A percentile compares a stretch with the other conserved stretches of the same genome.
Conservation (phyloP, 1,140 invertebrate species). For the Leptinotarsa undecemlineata region DNA sequence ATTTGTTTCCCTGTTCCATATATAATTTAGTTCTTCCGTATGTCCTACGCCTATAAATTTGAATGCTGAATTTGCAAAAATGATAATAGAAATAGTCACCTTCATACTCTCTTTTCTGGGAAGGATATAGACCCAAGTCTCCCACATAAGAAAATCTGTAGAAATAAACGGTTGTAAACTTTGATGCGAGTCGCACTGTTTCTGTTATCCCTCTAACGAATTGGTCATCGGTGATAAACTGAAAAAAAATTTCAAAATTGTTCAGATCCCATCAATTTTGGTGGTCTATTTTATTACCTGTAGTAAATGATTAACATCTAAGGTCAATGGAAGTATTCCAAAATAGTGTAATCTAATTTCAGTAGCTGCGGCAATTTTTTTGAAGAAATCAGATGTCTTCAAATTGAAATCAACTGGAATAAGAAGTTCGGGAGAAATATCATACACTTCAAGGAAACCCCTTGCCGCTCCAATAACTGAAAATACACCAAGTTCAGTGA, state of each 20-base stretch:
- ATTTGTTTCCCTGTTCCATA: not conserved
- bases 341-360: too few relatives aligned
- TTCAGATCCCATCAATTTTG: too few relatives aligned
- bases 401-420: too few relatives aligned
- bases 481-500: too few relatives aligned
- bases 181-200: constrained; percentile 20
- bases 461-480: too few relatives aligned
- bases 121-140: constrained; percentile 13
- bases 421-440: too few relatives aligned
- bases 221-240: constrained; percentile 31
- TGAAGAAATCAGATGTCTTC: too few relatives aligned
- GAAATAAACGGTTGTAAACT: constrained; percentile 28
- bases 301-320: too few relatives aligned
- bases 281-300: too few relatives aligned
- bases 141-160: constrained; percentile 35
- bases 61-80: not conserved
- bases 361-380: too few relatives aligned
- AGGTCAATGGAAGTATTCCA: too few relatives aligned
- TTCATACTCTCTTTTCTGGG: not conserved
- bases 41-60: not conserved
- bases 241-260: not conserved
- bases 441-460: too few relatives aligned
- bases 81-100: not conserved
- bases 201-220: constrained; percentile 30
- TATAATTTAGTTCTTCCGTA: constrained; percentile 1